Conservation (phyloP, 1,140 invertebrate species). For the Uloborus diversus region DNA sequence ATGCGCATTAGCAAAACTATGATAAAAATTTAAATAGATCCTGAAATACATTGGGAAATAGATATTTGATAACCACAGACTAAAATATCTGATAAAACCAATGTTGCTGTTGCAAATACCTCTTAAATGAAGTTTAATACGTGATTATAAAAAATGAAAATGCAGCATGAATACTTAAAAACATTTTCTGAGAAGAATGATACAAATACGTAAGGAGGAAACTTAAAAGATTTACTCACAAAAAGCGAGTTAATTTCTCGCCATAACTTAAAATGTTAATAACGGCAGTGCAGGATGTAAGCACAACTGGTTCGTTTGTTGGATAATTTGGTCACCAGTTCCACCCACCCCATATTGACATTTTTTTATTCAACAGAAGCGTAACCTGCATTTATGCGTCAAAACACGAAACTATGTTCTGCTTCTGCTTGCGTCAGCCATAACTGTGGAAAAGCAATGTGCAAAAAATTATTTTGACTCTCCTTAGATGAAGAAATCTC, state of each 20-base stretch:
- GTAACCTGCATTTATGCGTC: constrained; percentile 23
- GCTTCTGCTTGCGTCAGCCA: constrained; percentile 48
- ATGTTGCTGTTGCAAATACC: no score
- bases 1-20: no score
- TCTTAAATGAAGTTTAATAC: background rate
- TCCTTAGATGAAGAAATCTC: no score
- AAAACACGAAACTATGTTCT: constrained; percentile 36
- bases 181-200: background rate
- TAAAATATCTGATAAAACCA: background rate
- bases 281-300: background rate
- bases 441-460: no score
- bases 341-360: background rate
- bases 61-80: background rate
- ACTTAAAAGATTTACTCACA: background rate
- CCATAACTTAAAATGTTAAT: background rate
- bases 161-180: background rate
- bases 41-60: background rate
- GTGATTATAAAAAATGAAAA: background rate
- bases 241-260: background rate
- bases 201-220: background rate
- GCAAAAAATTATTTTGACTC: no score
- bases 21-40: no score
- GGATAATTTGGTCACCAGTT: background rate
- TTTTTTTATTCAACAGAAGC: constrained; percentile 1
- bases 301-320: background rate